Conservation (phyloP, 2,888 invertebrate species). For the Gymnocheta viridis region DNA sequence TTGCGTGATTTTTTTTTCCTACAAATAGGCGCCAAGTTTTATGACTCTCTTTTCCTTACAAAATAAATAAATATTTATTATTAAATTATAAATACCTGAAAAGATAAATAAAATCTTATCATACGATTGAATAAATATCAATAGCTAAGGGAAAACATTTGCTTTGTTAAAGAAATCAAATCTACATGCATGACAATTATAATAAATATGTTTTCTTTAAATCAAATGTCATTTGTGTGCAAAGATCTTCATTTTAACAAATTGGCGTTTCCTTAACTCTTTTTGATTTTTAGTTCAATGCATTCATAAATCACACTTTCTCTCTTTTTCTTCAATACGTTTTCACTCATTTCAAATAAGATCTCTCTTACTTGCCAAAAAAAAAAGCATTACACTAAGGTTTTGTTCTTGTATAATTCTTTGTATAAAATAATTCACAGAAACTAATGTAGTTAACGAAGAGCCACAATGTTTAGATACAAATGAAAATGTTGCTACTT, state of each 20-base stretch:
- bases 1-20: slow-evolving; percentile 25
- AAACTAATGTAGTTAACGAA: slow-evolving; percentile 43
- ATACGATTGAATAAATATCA: slow-evolving; percentile 29
- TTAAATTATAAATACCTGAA: slow-evolving; percentile 1
- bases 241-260: slow-evolving; percentile 31
- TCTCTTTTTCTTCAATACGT: slow-evolving; percentile 40
- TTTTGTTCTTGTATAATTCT: slow-evolving; percentile 62
- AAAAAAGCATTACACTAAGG: slow-evolving; percentile 57
- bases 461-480: slow-evolving; percentile 52
- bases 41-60: slow-evolving; percentile 36
- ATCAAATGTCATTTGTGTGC: slow-evolving; percentile 18
- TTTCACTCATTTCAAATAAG: slow-evolving; percentile 32
- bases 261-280: slow-evolving; percentile 35
- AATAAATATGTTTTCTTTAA: slow-evolving; percentile 25
- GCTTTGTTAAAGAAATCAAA: slow-evolving; percentile 26
- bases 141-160: slow-evolving; percentile 19
- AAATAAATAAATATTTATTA: slow-evolving; percentile 22
- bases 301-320: slow-evolving; percentile 43
- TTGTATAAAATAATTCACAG: slow-evolving; percentile 64
- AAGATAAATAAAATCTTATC: slow-evolving; percentile 47
- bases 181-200: slow-evolving; percentile 45
- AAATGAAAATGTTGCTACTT: slow-evolving; percentile 29
- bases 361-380: slow-evolving; percentile 30
- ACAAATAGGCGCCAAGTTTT: slow-evolving; percentile 57
- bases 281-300: slow-evolving; percentile 43